Conservation (phyloP, 2,797 vertebrate species). For the Chrysolophus pictus region DNA sequence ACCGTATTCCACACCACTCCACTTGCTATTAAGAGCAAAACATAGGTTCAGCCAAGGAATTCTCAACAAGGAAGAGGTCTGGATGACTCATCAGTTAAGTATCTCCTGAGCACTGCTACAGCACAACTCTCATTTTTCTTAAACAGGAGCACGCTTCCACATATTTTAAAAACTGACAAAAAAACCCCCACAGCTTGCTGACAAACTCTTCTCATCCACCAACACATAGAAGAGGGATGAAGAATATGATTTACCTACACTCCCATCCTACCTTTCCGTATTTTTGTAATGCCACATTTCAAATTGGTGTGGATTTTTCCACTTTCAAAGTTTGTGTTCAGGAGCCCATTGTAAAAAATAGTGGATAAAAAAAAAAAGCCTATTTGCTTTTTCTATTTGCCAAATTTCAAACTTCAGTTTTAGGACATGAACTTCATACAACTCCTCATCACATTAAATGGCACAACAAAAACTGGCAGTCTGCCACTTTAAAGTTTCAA, state of each 20-base stretch:
- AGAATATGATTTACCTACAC: not conserved
- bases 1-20: not conserved
- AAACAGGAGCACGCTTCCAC: not conserved
- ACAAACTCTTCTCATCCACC: not conserved
- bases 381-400: not conserved
- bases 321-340: not conserved
- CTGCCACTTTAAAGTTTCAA: not conserved
- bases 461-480: not conserved
- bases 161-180: not conserved
- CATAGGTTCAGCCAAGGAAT: not conserved
- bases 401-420: not conserved
- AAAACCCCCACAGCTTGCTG: not conserved
- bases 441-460: not conserved
- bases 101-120: not conserved
- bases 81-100: not conserved
- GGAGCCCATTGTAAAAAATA: not conserved
- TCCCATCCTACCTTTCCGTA: not conserved
- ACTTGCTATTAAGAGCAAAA: not conserved
- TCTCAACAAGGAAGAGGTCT: not conserved
- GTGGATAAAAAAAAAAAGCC: fast-evolving
- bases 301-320: not conserved
- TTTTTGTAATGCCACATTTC: not conserved
- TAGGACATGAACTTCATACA: not conserved
- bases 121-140: not conserved
- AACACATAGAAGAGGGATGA: not conserved